These are phyloP conservation scores for Meliscaeva auricollis DNA, from an alignment of 2,888 invertebrate species.

Conservation along the genomic window DNA sequence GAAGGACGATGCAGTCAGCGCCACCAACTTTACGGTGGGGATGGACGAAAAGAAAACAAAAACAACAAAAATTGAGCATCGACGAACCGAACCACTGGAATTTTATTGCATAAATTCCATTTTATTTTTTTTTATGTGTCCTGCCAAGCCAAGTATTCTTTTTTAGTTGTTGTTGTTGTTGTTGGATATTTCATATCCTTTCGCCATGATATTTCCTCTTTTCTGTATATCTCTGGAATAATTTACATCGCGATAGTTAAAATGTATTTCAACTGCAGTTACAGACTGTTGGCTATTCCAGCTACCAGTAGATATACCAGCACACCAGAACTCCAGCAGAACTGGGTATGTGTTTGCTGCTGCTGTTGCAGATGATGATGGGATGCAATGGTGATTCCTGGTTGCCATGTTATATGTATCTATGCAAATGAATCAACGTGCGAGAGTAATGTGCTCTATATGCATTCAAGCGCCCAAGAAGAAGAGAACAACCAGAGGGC, in stretches of 20 bases:
- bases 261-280: conserved; percentile 67
- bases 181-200: conserved; percentile 28
- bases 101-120: conserved; percentile 53
- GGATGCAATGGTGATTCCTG: conserved; percentile 21
- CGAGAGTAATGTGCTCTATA: conserved; percentile 9
- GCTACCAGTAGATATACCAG: too few relatives aligned
- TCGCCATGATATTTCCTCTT: conserved; percentile 44
- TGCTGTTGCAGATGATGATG: conserved; percentile 12
- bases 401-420: conserved; percentile 49
- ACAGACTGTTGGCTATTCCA: conserved; percentile 27
- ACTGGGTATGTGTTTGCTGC: too few relatives aligned
- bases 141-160: not conserved
- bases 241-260: conserved; percentile 71
- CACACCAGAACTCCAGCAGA: not conserved
- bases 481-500: conserved; percentile 32
- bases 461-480: not conserved
- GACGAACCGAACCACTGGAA: conserved; percentile 18
- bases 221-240: conserved; percentile 55
- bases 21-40: not conserved
- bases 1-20: not conserved
- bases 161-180: not conserved
- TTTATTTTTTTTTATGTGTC: conserved; percentile 16
- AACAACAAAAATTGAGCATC: conserved; percentile 5
- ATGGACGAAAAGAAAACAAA: not conserved
- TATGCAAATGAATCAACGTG: conserved; percentile 62